Evolutionary conservation across 2,113 vertebrate species (phyloP).

Genomic region (Pipa parva): DNA sequence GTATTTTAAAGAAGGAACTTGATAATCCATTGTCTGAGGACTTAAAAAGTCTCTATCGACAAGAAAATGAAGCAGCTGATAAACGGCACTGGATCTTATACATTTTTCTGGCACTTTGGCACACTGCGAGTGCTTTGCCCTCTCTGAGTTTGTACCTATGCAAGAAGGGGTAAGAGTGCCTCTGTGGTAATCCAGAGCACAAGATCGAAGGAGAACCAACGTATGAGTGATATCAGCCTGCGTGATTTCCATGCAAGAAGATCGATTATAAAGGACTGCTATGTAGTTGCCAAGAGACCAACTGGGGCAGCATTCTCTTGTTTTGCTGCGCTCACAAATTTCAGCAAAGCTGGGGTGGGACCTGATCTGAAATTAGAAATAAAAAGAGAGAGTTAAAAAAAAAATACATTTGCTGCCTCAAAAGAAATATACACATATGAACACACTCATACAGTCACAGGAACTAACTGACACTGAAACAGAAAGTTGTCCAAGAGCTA

Average conservation of each 20-base stretch:
- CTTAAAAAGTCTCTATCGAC: constrained; percentile 93
- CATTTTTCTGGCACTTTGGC: constrained; percentile 83
- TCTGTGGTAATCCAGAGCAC: constrained; percentile 84
- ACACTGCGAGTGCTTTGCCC: constrained; percentile 70
- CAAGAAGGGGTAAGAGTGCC: constrained; percentile 77
- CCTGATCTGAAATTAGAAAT: constrained; percentile 73
- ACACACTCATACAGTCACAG: too few relatives aligned
- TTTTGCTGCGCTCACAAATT: constrained; percentile 76
- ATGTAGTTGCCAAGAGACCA: constrained; percentile 97
- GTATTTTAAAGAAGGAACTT: constrained; percentile 94
- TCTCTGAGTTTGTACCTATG: constrained; percentile 59
- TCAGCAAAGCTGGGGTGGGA: constrained; percentile 81
- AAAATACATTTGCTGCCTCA: too few relatives aligned
- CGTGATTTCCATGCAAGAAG: constrained; percentile 83
- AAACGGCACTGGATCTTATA: constrained; percentile 73
- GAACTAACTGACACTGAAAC: too few relatives aligned
- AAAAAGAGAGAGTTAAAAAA: too few relatives aligned
- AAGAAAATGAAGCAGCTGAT: constrained; percentile 89
- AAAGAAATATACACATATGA: neutral
- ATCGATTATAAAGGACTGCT: constrained; percentile 84
- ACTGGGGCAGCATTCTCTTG: constrained; percentile 85
- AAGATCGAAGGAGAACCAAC: constrained; percentile 80
- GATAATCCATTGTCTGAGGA: constrained; percentile 88
- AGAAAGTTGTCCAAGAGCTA: too few relatives aligned
- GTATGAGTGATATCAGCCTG: constrained; percentile 79